Evolutionary conservation across 1,140 invertebrate species (phyloP).

Genomic region (Piezodorus guildinii): DNA sequence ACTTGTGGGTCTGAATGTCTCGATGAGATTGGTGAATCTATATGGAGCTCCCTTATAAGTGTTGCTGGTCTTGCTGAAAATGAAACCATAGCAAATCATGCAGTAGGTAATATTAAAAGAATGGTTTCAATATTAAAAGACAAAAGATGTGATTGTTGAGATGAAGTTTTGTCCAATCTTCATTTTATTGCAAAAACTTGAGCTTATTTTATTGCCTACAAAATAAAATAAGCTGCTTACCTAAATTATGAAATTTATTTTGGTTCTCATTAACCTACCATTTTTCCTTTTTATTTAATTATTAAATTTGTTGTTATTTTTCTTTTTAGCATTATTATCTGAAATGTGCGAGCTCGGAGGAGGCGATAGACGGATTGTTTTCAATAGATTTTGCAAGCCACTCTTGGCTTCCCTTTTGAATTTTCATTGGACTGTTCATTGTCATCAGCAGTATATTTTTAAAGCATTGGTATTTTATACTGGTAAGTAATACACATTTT

Average conservation of each 20-base stretch:
- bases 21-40: constrained; percentile 11
- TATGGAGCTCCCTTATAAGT: constrained; percentile 7
- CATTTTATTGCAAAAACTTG: no score
- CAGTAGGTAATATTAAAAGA: no score
- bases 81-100: neutral
- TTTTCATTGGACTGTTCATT: constrained; percentile 32
- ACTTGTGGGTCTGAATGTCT: constrained; percentile 4
- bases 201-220: no score
- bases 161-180: no score
- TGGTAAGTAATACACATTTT: constrained; percentile 13
- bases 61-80: constrained; percentile 15
- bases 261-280: no score
- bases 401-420: constrained; percentile 17
- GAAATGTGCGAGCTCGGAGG: constrained; percentile 23
- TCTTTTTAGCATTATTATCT: constrained; percentile 29
- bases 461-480: constrained; percentile 31
- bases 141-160: no score
- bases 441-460: constrained; percentile 34
- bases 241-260: no score
- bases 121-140: no score
- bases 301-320: neutral
- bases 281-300: neutral
- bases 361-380: constrained; percentile 11
- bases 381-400: constrained; percentile 9
- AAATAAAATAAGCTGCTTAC: no score